Evolutionary conservation across 2,888 invertebrate genomes (phyloP), one percentile per base, ranked within the genome.

Genomic region (Orthosia gracilis): DNA sequence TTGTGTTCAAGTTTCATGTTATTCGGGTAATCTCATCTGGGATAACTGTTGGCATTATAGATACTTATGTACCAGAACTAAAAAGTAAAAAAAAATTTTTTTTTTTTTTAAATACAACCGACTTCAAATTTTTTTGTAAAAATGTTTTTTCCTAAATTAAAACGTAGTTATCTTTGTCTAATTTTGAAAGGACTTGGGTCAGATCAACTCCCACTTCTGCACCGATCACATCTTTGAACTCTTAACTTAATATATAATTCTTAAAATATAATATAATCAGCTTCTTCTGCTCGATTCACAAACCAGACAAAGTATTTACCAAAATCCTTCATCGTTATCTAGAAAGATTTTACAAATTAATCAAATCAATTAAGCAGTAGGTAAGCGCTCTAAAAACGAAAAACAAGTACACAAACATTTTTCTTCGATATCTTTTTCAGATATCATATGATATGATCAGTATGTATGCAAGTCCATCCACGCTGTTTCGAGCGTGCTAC

Each of bases 341-440:
- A 21, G 0, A 55, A 76, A 40, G 23, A 4, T 23, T 45, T 75
- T 17, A 74, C 17, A 23, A 15, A 4, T 23, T 11, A n/a, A 55
- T n/a, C 5, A n/a, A 49, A 52, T 50, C 18, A 62, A 75, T 55
- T 23, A 68, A 69, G 18, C 31, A 66, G 50, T 21, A 40, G 40
- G 40, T 40, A 23, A 52, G 4, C n/a, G 5, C 2, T 45, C 18
- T 0, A 17, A 21, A 17, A 66, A 26, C n/a, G 4, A 49, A 61
- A 59, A 59, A 40, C 21, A 50, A 45, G 15, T 17, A 47, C 15
- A 1, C 17, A 45, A 23, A 21, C 40, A n/a, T 9, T 7, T 49
- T 18, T 18, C 31, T 78, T 54, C n/a, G 9, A 18, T 49, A 9
- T 13, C 4, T 17, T 26, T 75, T 59, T 73, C 49, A 40, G 18